Evolutionary conservation across 2,113 vertebrate genomes (phyloP).

Genomic region (Hiodon alosoides): DNA sequence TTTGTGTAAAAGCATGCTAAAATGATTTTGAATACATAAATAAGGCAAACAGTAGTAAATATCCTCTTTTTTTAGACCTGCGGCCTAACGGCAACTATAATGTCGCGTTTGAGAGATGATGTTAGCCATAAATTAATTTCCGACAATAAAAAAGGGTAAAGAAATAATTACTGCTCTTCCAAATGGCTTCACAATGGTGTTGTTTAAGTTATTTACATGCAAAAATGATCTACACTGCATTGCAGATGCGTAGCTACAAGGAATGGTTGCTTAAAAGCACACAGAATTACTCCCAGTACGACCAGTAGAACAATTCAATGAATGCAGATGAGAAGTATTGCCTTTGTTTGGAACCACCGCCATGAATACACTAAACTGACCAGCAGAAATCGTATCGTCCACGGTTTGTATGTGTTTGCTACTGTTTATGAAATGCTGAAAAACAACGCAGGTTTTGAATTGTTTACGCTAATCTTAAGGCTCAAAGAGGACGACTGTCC

Average conservation of each 20-base stretch:
- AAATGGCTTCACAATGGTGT: neutral
- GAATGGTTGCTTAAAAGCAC: neutral
- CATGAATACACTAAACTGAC: neutral
- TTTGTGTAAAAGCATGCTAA: neutral
- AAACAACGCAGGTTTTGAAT: too few relatives aligned
- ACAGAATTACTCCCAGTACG: neutral
- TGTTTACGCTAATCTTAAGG: neutral
- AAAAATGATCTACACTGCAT: neutral
- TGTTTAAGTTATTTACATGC: neutral
- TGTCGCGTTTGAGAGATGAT: slow-evolving; percentile 2
- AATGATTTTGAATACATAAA: neutral
- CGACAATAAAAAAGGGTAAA: neutral
- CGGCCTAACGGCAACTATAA: neutral
- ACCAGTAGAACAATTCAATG: neutral
- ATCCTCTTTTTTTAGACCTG: neutral
- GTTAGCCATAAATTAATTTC: neutral
- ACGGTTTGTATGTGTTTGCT: too few relatives aligned
- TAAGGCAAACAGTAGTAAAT: neutral
- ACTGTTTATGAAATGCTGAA: too few relatives aligned
- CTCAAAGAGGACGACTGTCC: neutral
- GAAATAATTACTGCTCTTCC: neutral
- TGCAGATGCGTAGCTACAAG: neutral
- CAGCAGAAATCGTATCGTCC: neutral
- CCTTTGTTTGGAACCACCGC: neutral
- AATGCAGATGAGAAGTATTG: neutral